Evolutionary conservation across 2,888 invertebrate species (phyloP), one percentile per base, ranked within the genome.

Genomic region (Macaria liturata): DNA sequence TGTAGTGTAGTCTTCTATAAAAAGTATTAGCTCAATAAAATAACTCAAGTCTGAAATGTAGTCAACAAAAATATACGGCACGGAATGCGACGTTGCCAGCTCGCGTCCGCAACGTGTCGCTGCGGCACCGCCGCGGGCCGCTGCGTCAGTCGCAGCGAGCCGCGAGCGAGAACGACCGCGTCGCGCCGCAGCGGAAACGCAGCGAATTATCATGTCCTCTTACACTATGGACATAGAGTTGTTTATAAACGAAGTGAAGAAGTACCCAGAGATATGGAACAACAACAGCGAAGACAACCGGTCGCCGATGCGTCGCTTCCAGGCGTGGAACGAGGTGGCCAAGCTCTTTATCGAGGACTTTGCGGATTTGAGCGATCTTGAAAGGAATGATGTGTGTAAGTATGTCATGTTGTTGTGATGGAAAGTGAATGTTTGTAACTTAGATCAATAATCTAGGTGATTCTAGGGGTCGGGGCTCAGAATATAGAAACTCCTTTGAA

Each of bases 221-320:
- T 84, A 81, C 76, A 39, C 66, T 83, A 45, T 59, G 51, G 62
- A 64, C 51, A 56, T 66, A 0, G 86, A 87, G 61, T 63, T 66
- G 53, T 88, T 89, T 64, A 87, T 88, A 56, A 71, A 71, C 65
- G 87, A 87, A 80, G 80, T 89, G 67, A 74, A 81, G 70, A 86
- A 83, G 54, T 72, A 78, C 46, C 84, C 83, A 6, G 80, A 76
- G 59, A 70, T 88, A 63, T 89, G 88, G 88, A 77, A 86, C 61
- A 56, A 77, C 34, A 76, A 75, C 48, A 68, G 74, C 63, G 82
- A 83, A 52, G 81, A 80, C 31, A 70, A 78, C 59, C 73, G 80
- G 48, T 70, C 70, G 54, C 78, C 75, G 60, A 65, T 53, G 46
- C 75, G 72, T 44, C 85, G 85, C 49, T 75, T 78, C 44, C 65